phyloP scores from a whole-genome alignment of 2,797 vertebrate genomes.

The Myotis daubentonii region DNA sequence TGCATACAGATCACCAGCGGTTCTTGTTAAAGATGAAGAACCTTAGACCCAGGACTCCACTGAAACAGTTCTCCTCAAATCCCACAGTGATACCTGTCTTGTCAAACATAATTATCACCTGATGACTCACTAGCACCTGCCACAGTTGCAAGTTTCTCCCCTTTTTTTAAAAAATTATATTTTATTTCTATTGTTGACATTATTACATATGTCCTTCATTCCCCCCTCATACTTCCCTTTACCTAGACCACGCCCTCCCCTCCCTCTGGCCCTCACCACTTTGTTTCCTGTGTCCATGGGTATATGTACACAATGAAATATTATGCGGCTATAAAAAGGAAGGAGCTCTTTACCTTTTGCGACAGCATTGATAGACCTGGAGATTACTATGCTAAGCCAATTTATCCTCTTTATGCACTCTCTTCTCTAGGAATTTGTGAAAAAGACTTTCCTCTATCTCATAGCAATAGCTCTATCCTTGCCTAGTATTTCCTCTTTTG shows the following conservation, averaged over 20 bases:
- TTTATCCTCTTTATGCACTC: neutral
- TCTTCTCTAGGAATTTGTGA: neutral
- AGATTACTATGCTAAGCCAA: neutral
- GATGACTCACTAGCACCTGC: neutral
- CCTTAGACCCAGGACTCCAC: neutral
- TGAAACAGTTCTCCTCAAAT: neutral
- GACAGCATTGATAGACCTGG: neutral
- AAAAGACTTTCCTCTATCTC: neutral
- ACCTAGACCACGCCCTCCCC: neutral
- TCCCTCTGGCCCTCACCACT: neutral
- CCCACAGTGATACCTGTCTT: neutral
- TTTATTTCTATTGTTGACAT: neutral
- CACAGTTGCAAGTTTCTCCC: neutral
- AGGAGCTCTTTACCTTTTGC: neutral
- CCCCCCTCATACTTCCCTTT: neutral
- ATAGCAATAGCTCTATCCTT: neutral
- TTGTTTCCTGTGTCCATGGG: neutral
- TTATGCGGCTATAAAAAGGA: neutral
- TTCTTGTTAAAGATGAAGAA: neutral
- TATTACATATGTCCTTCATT: neutral
- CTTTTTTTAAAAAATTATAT: neutral
- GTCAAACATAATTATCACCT: neutral
- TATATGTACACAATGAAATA: neutral
- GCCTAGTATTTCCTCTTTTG: neutral
- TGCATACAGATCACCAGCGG: neutral